Conservation (phyloP, 2,797 vertebrate species). For the Alosa sapidissima region DNA sequence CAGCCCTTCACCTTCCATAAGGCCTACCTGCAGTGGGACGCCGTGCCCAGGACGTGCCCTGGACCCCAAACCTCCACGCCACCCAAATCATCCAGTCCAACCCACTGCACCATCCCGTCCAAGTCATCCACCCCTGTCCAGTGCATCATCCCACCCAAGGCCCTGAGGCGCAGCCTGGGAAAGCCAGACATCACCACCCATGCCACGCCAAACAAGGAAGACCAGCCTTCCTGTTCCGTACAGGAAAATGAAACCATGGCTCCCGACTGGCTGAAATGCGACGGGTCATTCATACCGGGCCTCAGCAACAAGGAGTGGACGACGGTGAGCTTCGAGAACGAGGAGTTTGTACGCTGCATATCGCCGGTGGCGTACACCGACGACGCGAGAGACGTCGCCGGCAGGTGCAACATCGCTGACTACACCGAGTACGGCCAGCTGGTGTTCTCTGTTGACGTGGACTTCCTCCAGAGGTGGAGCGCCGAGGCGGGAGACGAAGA, state of each 20-base stretch:
- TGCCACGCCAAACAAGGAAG: not conserved
- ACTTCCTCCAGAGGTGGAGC: constrained; percentile 21
- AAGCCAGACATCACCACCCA: not conserved
- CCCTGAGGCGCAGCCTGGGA: not conserved
- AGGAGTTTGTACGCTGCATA: constrained; percentile 14
- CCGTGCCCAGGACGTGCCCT: not conserved
- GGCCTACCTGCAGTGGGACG: constrained; percentile 7
- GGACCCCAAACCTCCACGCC: not conserved
- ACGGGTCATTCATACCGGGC: constrained; percentile 27
- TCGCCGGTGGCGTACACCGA: constrained; percentile 22
- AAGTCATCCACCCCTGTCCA: not conserved
- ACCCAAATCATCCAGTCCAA: not conserved
- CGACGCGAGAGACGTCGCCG: constrained; percentile 28
- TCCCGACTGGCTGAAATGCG: not conserved
- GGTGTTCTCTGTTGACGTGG: constrained; percentile 34
- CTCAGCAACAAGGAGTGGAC: constrained; percentile 35
- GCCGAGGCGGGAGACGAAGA: not conserved
- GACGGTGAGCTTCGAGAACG: constrained; percentile 11
- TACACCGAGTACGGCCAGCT: constrained; percentile 20
- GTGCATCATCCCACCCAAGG: not conserved
- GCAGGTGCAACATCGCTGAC: constrained; percentile 40
- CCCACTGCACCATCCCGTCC: not conserved
- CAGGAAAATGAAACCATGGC: not conserved
- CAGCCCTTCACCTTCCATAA: not conserved
- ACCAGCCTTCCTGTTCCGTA: not conserved